phyloP scores from a whole-genome alignment of 2,113 vertebrate species.

The Lepus timidus region DNA sequence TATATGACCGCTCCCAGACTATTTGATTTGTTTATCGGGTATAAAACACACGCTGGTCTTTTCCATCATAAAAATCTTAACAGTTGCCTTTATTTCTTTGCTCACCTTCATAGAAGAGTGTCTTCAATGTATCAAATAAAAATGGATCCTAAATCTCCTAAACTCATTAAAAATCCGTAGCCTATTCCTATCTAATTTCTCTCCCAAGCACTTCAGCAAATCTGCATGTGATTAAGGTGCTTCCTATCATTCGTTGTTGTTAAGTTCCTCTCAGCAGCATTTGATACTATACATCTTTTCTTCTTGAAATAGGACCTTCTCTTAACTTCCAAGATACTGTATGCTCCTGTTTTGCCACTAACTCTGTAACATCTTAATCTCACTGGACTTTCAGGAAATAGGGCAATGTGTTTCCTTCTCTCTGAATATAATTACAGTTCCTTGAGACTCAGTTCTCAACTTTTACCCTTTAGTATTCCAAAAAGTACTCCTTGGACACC shows the following conservation, averaged over 20 bases:
- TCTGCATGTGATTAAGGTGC: neutral
- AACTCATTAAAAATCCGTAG: neutral
- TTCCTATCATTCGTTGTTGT: neutral
- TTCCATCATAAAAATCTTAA: neutral
- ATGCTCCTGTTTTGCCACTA: neutral
- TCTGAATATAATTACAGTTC: neutral
- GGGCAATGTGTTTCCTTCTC: neutral
- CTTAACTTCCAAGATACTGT: neutral
- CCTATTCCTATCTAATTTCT: neutral
- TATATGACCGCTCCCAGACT: neutral
- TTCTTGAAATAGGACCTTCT: neutral
- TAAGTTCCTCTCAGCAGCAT: neutral
- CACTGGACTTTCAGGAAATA: accelerated
- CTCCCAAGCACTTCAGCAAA: neutral
- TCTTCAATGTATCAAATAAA: neutral
- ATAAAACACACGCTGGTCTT: neutral
- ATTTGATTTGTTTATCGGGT: neutral
- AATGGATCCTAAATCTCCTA: neutral
- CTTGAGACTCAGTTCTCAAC: neutral
- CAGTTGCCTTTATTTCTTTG: neutral
- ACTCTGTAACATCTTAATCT: neutral
- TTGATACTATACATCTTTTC: neutral
- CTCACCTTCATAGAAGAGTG: neutral
- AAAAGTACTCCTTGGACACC: neutral
- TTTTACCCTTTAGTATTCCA: neutral